Evolutionary conservation across 1,140 invertebrate species (phyloP), one percentile per base, ranked within the genome.

Genomic region (Hormaphis cornu): DNA sequence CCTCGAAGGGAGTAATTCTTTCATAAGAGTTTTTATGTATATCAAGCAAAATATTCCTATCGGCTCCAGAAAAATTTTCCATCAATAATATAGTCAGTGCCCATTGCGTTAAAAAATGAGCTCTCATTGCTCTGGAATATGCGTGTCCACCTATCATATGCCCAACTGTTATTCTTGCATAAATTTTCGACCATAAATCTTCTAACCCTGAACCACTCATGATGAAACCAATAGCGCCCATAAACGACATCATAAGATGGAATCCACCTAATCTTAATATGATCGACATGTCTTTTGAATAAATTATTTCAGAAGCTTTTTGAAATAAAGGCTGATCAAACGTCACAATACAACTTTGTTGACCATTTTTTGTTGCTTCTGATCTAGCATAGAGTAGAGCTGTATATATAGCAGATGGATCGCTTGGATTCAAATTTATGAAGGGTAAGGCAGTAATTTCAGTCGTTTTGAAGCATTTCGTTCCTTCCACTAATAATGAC

Each of bases 201-300:
- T 46, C 20, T 22, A 46, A 9, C 10, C 44, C 44, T 20, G 20
- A 26, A 1, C 40, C 58, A 14, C n/a, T 16, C 69, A 69, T 69
- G 10, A 69, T 8, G 24, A 24, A 35, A 22, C 50, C 69, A 53
- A 69, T 50, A 18, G n/a, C 9, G 8, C 35, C 69, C n/a, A 56
- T 16, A 37, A 53, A 69, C 7, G 48, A 54, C 69, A 46, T 70
- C 18, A 56, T 24, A 10, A 42, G 16, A 33, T 70, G 69, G 26
- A 70, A 70, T 1, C 52, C 52, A 16, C 52, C 69, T 20, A 70
- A 28, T 3, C 69, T 0, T n/a, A 46, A 18, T 12, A 70, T 40
- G 44, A 48, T 3, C 20, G 12, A 1, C 24, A 22, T 48, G 44
- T 12, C 20, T 12, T 48, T 48, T 48, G 18, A 22, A 22, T 10